These are phyloP conservation scores for Adelognathus sp. DNA, from an alignment of 2,888 invertebrate genomes.

Conservation along the genomic window DNA sequence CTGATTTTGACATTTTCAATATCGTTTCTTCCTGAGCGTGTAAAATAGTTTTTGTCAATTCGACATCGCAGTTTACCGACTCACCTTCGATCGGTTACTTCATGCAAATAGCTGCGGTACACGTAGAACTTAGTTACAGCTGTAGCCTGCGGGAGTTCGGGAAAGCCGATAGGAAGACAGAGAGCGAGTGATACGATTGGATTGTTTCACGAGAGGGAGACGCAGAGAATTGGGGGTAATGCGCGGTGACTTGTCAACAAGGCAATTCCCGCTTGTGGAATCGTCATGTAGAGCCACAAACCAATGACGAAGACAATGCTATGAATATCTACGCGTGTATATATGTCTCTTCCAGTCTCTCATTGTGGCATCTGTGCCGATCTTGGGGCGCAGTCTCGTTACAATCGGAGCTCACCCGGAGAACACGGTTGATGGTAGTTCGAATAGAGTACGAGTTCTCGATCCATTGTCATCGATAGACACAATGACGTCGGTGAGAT, in stretches of 20 bases:
- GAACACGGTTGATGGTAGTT: constrained; percentile 2
- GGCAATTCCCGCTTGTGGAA: constrained; percentile 34
- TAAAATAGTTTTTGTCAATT: background rate
- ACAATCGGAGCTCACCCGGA: constrained; percentile 44
- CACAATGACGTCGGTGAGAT: constrained; percentile 59
- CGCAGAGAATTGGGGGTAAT: constrained; percentile 27
- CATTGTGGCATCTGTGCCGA: constrained; percentile 1
- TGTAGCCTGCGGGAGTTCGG: constrained; percentile 51
- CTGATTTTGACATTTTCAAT: too few relatives aligned
- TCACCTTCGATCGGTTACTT: constrained; percentile 8
- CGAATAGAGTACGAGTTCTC: constrained; percentile 28
- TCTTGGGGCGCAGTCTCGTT: constrained; percentile 17
- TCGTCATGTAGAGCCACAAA: constrained; percentile 20
- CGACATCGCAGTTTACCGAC: too few relatives aligned
- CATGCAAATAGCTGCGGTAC: background rate
- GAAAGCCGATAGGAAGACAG: too few relatives aligned
- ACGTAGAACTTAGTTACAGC: background rate
- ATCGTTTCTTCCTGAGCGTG: background rate
- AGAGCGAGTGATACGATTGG: background rate
- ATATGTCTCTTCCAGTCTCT: background rate
- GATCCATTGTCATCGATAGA: constrained; percentile 61
- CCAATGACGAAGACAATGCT: constrained; percentile 22
- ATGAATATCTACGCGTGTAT: background rate
- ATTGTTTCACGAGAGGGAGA: constrained; percentile 19
- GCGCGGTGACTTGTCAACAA: constrained; percentile 40